Percentiles rank a stretch among this genome's conserved stretches.
Conservation (phyloP, 1,140 invertebrate genomes). For the Pygmarrhopalites habei region DNA sequence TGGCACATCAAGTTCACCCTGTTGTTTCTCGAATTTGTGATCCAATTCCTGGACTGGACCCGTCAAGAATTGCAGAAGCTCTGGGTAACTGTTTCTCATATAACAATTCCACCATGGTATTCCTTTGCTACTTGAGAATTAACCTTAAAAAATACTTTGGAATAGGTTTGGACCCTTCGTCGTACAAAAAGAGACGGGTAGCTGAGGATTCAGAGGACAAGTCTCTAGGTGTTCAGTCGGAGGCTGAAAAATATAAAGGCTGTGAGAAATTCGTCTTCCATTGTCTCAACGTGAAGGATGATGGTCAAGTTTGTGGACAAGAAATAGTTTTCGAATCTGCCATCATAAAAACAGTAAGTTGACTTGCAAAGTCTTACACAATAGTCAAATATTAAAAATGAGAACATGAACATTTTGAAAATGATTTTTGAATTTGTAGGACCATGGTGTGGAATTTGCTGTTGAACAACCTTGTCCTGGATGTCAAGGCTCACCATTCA, state of each 20-base stretch:
- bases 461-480: slow-evolving; percentile 53
- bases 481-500: slow-evolving; percentile 56
- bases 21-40: slow-evolving; percentile 90
- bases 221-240: slow-evolving; percentile 46
- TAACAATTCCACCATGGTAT: too few relatives aligned
- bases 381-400: too few relatives aligned
- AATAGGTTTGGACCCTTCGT: slow-evolving; percentile 49
- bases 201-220: slow-evolving; percentile 49
- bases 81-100: slow-evolving; percentile 54
- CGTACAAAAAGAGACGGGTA: slow-evolving; percentile 45
- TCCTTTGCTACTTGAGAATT: too few relatives aligned
- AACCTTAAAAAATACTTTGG: too few relatives aligned
- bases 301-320: not conserved
- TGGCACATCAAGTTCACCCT: slow-evolving; percentile 83
- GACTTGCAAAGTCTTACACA: too few relatives aligned
- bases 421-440: slow-evolving; percentile 48
- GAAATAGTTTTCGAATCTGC: not conserved
- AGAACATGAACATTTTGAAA: not conserved
- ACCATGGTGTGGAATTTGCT: slow-evolving; percentile 47
- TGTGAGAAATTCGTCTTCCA: slow-evolving; percentile 54
- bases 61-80: slow-evolving; percentile 77
- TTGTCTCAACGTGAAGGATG: slow-evolving; percentile 39
- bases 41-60: slow-evolving; percentile 89
- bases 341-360: not conserved
- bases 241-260: slow-evolving; percentile 66